Evolutionary conservation across 2,888 invertebrate species (phyloP), one percentile per base, ranked within the genome.

Genomic region (Acronicta alni): DNA sequence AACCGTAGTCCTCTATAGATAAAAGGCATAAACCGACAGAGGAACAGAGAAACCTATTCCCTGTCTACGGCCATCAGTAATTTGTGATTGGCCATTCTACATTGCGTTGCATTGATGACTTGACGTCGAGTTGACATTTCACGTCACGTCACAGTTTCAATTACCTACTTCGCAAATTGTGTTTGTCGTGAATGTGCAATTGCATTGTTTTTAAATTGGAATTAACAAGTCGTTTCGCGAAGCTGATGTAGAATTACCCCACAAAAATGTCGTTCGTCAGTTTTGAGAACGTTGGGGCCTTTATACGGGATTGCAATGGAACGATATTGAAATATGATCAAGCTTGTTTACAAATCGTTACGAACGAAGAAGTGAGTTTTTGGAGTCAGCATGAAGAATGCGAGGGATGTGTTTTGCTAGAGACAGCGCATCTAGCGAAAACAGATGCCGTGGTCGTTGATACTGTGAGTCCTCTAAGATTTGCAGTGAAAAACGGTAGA

Each of bases 371-470:
- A 60, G 79, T 94, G 32, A 82, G 66, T 47, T 90, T 94, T 75
- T 90, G 84, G 89, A 92, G 90, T 68, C 94, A 94, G 71, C 92
- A 91, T 72, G 89, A 88, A 35, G 94, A 93, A 72, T 94, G 94
- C 55, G 89, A 94, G 63, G 89, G 90, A 37, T 93, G 93, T 67
- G 77, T 65, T 42, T 74, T 92, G 56, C 69, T 85, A 77, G 73
- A 86, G 32, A 89, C 82, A 5, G 75, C 76, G 4, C 77, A 71
- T 8, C 67, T 89, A 32, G 57, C 75, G 3, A 63, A 75, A 8
- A 78, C 86, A 2, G 81, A 84, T 16, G 78, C 79, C 2, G 51
- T 91, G 4, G 78, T 89, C 30, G 56, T 94, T 32, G 72, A 83
- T 7, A 92, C 94, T 0, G 74, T 83, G n/a, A 90, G 89, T 67